Evolutionary conservation across 2,888 invertebrate species (phyloP), one percentile per base, ranked within the genome.

Genomic region (Drosophila borborema): DNA sequence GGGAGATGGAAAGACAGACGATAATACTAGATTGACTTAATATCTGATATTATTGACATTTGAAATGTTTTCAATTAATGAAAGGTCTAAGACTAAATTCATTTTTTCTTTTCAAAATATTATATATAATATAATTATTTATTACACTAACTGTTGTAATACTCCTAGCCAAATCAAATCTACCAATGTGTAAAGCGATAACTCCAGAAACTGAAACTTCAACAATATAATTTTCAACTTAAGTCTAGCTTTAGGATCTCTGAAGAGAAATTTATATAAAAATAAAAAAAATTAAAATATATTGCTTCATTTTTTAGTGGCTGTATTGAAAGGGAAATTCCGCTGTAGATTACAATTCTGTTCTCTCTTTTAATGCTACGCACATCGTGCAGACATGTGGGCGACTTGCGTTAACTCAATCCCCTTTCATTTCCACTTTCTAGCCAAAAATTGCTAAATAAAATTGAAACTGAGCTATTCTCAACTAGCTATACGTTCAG

Each of bases 371-470:
- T 38, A 4, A 9, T 36, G 1, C 28, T 28, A 28, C 40, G 55
- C 34, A 40, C 28, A 28, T 28, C 40, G 40, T 41, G 20, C 41
- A 28, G 10, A 3, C 28, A 18, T 31, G 55, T 55, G 55, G 55
- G 55, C 55, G 38, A 12, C 3, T 20, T 38, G 6, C 28, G 28
- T n/a, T 43, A 23, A 40, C 18, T 48, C 16, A 28, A 28, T 6
- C 54, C 31, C 31, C 61, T 62, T 62, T 41, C 54, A 34, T 41
- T 62, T 68, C 48, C 48, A 67, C 67, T 67, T 68, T 67, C 67
- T 68, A 58, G 16, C 41, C 74, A 18, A 51, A 65, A 65, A 31
- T 51, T 64, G 40, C 18, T 14, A 34, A 45, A 36, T 20, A 49
- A 56, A 45, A 71, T 64, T 45, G 61, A 69, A 54, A 31, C n/a